Conservation (phyloP, 2,113 vertebrate genomes). For the Lophochroa leadbeateri region DNA sequence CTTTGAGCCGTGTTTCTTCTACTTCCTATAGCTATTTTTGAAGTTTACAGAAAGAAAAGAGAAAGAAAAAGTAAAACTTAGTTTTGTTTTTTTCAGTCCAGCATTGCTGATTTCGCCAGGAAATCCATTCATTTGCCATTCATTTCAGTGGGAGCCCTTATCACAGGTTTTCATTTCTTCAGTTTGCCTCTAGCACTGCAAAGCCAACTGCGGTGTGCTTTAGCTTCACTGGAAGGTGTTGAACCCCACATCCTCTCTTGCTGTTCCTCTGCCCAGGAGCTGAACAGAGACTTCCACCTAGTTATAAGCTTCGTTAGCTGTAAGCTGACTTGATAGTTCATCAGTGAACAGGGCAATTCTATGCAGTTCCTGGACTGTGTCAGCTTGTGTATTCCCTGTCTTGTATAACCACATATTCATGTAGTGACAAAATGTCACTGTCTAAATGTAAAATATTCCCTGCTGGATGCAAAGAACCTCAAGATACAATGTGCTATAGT, state of each 20-base stretch:
- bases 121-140: not conserved
- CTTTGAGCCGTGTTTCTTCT: constrained; percentile 13
- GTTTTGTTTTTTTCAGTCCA: not conserved
- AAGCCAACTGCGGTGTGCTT: not conserved
- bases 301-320: not conserved
- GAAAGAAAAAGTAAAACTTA: not conserved
- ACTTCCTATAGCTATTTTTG: constrained; percentile 49
- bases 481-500: not conserved
- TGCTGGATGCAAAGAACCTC: not conserved
- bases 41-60: not conserved
- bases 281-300: not conserved
- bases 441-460: not conserved
- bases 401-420: accelerated
- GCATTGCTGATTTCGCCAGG: not conserved
- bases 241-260: not conserved
- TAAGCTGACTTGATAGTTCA: not conserved
- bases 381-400: too few species aligned
- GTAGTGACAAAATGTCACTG: not conserved
- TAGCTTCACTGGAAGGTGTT: not conserved
- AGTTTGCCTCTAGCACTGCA: not conserved
- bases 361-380: not conserved
- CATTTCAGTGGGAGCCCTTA: not conserved
- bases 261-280: not conserved
- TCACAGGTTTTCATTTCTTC: not conserved
- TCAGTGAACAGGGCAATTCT: not conserved